Conservation (phyloP, 2,797 vertebrate species). For the Nasua narica region DNA sequence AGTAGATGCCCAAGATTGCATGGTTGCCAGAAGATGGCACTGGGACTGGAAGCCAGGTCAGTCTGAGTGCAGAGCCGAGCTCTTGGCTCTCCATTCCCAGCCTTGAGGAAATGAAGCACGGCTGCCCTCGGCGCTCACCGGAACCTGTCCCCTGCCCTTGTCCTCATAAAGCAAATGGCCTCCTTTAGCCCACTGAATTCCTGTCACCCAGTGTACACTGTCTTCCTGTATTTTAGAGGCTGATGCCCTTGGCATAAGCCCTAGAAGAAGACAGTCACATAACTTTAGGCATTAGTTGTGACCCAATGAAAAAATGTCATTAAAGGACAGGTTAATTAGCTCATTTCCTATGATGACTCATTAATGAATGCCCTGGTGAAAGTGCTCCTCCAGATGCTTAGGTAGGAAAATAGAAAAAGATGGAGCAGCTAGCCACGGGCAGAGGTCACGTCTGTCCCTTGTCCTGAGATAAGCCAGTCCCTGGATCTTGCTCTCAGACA, state of each 20-base stretch:
- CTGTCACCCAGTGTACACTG: not conserved
- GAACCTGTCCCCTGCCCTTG: not conserved
- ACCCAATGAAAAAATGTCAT: slow-evolving; percentile 6
- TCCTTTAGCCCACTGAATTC: not conserved
- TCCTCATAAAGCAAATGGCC: not conserved
- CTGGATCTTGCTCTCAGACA: not conserved
- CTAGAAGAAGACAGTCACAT: not conserved
- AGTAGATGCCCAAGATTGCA: not conserved
- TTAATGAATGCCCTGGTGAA: not conserved
- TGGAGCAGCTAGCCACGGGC: not conserved
- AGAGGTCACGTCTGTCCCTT: not conserved
- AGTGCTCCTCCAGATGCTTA: not conserved
- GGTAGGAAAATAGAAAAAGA: slow-evolving; percentile 7
- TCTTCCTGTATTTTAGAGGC: not conserved
- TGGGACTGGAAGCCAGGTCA: not conserved
- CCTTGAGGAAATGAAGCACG: not conserved
- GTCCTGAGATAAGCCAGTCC: not conserved
- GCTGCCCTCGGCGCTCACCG: not conserved
- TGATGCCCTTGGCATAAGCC: not conserved
- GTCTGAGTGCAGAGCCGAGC: not conserved
- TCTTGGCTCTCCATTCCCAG: not conserved
- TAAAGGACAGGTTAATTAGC: slow-evolving; percentile 24
- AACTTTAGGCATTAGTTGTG: slow-evolving; percentile 10
- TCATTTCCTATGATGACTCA: slow-evolving; percentile 20
- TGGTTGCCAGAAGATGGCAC: not conserved